Conservation (phyloP, 2,888 invertebrate species). For the Limnephilus rhombicus region DNA sequence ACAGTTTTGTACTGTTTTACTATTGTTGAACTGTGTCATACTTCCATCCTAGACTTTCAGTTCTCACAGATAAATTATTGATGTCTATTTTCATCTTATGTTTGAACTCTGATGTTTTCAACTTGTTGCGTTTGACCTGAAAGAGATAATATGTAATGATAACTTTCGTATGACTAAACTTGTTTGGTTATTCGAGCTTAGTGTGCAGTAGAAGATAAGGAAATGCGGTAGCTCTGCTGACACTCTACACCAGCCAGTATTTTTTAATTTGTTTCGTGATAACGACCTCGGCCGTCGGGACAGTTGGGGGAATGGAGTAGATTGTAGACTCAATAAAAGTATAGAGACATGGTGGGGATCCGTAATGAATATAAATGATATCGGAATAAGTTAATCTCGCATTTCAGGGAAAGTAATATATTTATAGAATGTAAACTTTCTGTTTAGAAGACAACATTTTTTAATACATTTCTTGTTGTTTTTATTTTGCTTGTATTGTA, state of each 20-base stretch:
- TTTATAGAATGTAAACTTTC: not conserved
- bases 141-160: not conserved
- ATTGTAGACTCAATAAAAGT: not conserved
- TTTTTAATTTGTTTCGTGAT: not conserved
- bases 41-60: too few species aligned
- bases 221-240: not conserved
- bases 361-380: not conserved
- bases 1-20: too few species aligned
- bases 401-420: not conserved
- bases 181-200: not conserved
- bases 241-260: not conserved
- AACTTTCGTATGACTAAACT: not conserved
- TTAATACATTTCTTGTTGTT: too few species aligned
- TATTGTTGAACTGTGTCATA: too few species aligned
- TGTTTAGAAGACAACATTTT: not conserved
- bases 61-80: too few species aligned
- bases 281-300: not conserved
- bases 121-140: not conserved
- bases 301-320: not conserved
- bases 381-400: not conserved
- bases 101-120: not conserved
- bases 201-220: not conserved
- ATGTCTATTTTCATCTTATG: not conserved
- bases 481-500: not conserved
- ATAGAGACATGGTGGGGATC: not conserved